A percentile compares a stretch with the other conserved stretches of the same genome.
phyloP scores from a whole-genome alignment of 1,140 invertebrate genomes.

The Ectropis grisescens region DNA sequence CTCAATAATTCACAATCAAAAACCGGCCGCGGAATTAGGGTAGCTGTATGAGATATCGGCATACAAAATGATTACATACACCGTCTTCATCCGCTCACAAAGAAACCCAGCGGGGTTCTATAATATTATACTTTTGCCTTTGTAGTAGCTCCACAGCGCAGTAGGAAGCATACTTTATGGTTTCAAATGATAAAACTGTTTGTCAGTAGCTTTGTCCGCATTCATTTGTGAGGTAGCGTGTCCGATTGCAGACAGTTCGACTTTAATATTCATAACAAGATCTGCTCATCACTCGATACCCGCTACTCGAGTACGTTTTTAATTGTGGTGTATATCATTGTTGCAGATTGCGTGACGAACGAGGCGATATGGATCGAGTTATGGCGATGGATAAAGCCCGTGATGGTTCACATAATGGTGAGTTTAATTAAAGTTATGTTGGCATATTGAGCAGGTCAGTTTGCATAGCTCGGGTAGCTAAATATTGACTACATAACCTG shows the following conservation, averaged over 20 bases:
- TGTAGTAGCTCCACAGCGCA: constrained; percentile 50
- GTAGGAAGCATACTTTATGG: constrained; percentile 64
- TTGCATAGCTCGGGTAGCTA: too few species aligned
- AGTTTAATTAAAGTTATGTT: constrained; percentile 30
- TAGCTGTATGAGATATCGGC: constrained; percentile 43
- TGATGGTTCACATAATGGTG: constrained; percentile 90
- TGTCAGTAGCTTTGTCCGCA: constrained; percentile 52
- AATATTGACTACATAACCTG: too few species aligned
- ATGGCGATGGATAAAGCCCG: constrained; percentile 84
- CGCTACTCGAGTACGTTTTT: constrained; percentile 1
- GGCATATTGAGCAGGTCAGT: too few species aligned
- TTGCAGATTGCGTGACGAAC: constrained; percentile 87
- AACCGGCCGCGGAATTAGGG: constrained; percentile 53
- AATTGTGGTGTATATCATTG: constrained; percentile 22
- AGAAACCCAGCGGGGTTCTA: constrained; percentile 61
- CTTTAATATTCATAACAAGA: constrained; percentile 40
- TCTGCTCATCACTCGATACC: too few species aligned
- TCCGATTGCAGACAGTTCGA: constrained; percentile 25
- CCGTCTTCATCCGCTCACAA: constrained; percentile 61
- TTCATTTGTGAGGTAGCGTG: constrained; percentile 44
- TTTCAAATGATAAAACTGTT: constrained; percentile 67
- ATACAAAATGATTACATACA: constrained; percentile 63
- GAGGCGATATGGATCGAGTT: constrained; percentile 83
- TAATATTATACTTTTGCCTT: constrained; percentile 63
- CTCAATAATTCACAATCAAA: constrained; percentile 62